Evolutionary conservation across 2,888 invertebrate genomes (phyloP).

Genomic region (Himalopsyche anomala): DNA sequence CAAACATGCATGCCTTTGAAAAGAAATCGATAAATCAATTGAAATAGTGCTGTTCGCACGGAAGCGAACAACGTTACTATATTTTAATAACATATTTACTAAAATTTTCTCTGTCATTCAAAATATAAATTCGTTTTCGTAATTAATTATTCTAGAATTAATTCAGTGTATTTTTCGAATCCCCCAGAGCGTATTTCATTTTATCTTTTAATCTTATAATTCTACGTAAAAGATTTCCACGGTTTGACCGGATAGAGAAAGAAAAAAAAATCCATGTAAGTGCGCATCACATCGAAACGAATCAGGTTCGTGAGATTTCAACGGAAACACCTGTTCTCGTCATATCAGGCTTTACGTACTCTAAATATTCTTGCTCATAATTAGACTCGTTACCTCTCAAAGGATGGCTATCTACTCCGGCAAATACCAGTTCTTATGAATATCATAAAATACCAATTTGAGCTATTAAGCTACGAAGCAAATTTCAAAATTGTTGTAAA

Average conservation of each 20-base stretch:
- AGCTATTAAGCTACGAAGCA: neutral
- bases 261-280: conserved; percentile 10
- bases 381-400: conserved; percentile 43
- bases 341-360: conserved; percentile 27
- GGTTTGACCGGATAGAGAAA: conserved; percentile 31
- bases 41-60: too few relatives aligned
- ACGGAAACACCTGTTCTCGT: conserved; percentile 50
- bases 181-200: neutral
- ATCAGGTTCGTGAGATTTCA: conserved; percentile 47
- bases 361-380: conserved; percentile 45
- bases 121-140: too few relatives aligned
- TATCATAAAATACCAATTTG: neutral
- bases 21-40: too few relatives aligned
- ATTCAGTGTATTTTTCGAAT: too few relatives aligned
- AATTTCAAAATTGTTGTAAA: too few relatives aligned
- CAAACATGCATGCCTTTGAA: too few relatives aligned
- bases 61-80: too few relatives aligned
- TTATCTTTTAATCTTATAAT: neutral
- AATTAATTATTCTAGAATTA: too few relatives aligned
- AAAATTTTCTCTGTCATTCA: too few relatives aligned
- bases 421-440: conserved; percentile 19
- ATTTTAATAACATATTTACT: too few relatives aligned
- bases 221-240: conserved; percentile 25
- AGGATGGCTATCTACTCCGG: conserved; percentile 31
- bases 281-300: neutral